Evolutionary conservation across 2,113 vertebrate genomes (phyloP).

Genomic region (Phoenicopterus ruber): DNA sequence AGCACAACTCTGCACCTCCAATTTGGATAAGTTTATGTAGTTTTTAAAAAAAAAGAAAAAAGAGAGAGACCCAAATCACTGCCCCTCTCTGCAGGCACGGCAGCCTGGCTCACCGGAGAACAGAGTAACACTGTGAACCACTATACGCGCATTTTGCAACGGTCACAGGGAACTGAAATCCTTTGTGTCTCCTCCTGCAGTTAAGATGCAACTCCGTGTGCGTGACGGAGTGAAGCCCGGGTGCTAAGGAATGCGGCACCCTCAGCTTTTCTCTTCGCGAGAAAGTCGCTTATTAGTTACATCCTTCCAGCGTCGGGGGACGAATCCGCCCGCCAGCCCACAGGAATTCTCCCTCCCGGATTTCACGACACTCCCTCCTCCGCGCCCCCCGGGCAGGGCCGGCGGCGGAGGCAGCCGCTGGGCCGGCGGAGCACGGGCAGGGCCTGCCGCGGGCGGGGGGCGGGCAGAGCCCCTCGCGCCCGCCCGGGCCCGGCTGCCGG

Average conservation of each 20-base stretch:
- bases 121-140: rapidly evolving
- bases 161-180: background rate
- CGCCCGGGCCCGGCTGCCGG: too few relatives aligned
- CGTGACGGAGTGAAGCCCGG: background rate
- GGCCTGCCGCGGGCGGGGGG: background rate
- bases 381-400: background rate
- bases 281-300: too few relatives aligned
- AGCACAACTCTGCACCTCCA: background rate
- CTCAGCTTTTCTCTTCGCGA: background rate
- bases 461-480: background rate
- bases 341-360: background rate
- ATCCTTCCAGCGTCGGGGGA: background rate
- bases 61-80: too few relatives aligned
- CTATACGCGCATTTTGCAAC: rapidly evolving
- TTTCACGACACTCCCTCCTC: too few relatives aligned
- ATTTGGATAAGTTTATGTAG: rapidly evolving
- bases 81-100: background rate
- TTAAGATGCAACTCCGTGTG: rapidly evolving
- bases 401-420: background rate
- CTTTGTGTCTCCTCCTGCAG: background rate
- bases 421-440: background rate
- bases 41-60: too few relatives aligned
- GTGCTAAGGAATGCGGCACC: background rate
- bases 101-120: background rate
- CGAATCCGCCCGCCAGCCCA: background rate